Evolutionary conservation across 2,797 vertebrate genomes (phyloP).

Genomic region (Rachycentron canadum): DNA sequence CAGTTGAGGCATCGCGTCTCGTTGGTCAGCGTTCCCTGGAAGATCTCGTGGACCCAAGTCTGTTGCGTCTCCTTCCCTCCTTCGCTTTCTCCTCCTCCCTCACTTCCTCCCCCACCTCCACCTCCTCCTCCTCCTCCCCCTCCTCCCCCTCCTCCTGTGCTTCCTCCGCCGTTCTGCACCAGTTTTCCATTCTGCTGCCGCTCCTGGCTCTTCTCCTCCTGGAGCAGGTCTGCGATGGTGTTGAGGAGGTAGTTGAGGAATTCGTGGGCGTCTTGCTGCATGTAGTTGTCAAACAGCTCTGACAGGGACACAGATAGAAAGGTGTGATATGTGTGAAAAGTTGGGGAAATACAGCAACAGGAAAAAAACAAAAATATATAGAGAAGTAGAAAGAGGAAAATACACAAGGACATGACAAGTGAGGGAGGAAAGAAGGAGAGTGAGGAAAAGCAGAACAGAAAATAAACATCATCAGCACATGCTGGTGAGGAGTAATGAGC

Average conservation of each 20-base stretch:
- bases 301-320: slow-evolving; percentile 9
- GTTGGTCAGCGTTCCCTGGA: slow-evolving; percentile 95
- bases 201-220: slow-evolving; percentile 94
- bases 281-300: slow-evolving; percentile 96
- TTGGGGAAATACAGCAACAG: neutral
- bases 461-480: slow-evolving; percentile 18
- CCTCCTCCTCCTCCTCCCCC: slow-evolving; percentile 74
- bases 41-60: slow-evolving; percentile 96
- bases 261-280: slow-evolving; percentile 95
- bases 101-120: slow-evolving; percentile 79
- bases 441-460: slow-evolving; percentile 1
- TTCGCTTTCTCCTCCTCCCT: slow-evolving; percentile 61
- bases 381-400: neutral
- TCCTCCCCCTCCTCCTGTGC: slow-evolving; percentile 54
- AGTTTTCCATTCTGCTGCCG: slow-evolving; percentile 92
- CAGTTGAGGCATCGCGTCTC: slow-evolving; percentile 97
- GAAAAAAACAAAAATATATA: neutral
- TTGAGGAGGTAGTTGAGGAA: slow-evolving; percentile 97
- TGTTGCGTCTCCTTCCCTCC: slow-evolving; percentile 88
- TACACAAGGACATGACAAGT: neutral
- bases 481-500: neutral
- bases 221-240: slow-evolving; percentile 94
- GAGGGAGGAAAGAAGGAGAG: neutral
- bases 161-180: slow-evolving; percentile 88
- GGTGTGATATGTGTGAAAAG: neutral